These are phyloP conservation scores for Pseudoips prasinana DNA, from an alignment of 2,888 invertebrate genomes.

Conservation along the genomic window DNA sequence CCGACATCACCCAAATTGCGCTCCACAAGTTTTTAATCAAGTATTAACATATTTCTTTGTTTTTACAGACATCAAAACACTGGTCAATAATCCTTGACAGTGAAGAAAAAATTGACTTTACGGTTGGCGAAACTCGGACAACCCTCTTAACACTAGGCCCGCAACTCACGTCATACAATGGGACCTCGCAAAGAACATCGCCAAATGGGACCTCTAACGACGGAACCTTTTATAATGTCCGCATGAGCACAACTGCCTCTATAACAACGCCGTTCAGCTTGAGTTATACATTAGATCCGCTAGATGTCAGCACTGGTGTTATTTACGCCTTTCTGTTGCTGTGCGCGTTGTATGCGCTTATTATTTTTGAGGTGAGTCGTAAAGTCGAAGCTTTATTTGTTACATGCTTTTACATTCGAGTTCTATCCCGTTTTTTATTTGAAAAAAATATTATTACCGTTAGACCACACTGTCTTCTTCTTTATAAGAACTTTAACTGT, in stretches of 20 bases:
- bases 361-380: slow-evolving; percentile 93
- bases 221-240: slow-evolving; percentile 33
- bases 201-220: slow-evolving; percentile 24
- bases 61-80: slow-evolving; percentile 63
- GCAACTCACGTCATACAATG: too few species aligned
- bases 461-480: too few species aligned
- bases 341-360: slow-evolving; percentile 87
- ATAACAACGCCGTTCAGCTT: slow-evolving; percentile 53
- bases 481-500: too few species aligned
- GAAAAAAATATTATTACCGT: too few species aligned
- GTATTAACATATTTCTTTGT: too few species aligned
- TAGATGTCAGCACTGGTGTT: slow-evolving; percentile 85
- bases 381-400: too few species aligned
- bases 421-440: too few species aligned
- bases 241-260: slow-evolving; percentile 43
- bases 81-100: slow-evolving; percentile 84
- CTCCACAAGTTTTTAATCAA: too few species aligned
- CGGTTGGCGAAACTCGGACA: slow-evolving; percentile 69
- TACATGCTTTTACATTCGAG: too few species aligned
- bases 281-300: slow-evolving; percentile 83
- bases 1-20: too few species aligned
- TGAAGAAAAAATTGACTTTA: slow-evolving; percentile 81
- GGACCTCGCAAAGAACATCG: slow-evolving; percentile 3
- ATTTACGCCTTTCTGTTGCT: slow-evolving; percentile 88
- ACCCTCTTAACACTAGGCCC: slow-evolving; percentile 53